Evolutionary conservation across 2,797 vertebrate genomes (phyloP).

Genomic region (Tapera naevia): DNA sequence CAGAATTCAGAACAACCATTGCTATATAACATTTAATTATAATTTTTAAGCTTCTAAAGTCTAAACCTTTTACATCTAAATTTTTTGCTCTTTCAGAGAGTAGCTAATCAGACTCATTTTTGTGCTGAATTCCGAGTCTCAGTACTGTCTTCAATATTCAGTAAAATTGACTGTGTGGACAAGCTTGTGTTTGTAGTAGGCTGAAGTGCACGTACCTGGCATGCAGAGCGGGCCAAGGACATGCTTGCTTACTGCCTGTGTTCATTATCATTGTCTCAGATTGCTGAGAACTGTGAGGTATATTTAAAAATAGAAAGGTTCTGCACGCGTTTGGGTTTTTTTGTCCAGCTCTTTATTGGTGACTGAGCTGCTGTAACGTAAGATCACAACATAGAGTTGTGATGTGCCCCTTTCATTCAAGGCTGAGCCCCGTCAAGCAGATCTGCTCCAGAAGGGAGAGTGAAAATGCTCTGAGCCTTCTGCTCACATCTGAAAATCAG

Average conservation of each 20-base stretch:
- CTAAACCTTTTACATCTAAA: not conserved
- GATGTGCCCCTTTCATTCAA: not conserved
- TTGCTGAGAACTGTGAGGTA: not conserved
- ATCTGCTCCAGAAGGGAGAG: not conserved
- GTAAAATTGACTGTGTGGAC: not conserved
- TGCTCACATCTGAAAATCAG: not conserved
- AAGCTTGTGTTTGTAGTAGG: not conserved
- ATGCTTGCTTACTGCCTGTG: not conserved
- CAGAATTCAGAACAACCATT: not conserved
- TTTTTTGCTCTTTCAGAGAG: not conserved
- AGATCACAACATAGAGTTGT: not conserved
- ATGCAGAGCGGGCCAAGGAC: not conserved
- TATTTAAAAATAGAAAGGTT: not conserved
- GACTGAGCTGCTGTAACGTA: not conserved
- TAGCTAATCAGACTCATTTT: not conserved
- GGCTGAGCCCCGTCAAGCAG: not conserved
- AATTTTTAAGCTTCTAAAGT: not conserved
- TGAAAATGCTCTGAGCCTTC: not conserved
- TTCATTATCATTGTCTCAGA: not conserved
- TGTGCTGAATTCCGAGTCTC: not conserved
- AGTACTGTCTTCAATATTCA: accelerated
- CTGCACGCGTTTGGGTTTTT: not conserved
- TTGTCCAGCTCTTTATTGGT: not conserved
- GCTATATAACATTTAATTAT: not conserved
- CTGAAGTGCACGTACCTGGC: not conserved